phyloP scores from a whole-genome alignment of 2,113 vertebrate genomes.

The Promerops cafer region DNA sequence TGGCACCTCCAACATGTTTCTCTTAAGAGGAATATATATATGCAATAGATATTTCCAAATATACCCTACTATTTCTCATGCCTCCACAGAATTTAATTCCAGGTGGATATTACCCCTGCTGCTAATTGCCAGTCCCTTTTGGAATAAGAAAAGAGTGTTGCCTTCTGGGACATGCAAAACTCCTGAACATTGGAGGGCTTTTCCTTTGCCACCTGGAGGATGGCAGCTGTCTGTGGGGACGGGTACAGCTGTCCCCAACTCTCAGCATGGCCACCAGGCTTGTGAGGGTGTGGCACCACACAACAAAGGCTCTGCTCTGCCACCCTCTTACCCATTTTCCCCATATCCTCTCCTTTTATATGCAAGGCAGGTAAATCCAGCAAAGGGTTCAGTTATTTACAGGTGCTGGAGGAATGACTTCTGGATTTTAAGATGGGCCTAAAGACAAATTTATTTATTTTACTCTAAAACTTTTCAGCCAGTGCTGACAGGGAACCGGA shows the following conservation, averaged over 20 bases:
- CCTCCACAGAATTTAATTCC: slow-evolving; percentile 24
- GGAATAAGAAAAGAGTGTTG: neutral
- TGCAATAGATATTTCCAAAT: slow-evolving; percentile 60
- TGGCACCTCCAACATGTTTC: slow-evolving; percentile 64
- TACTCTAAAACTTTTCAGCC: neutral
- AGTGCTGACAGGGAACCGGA: neutral
- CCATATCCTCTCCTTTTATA: neutral
- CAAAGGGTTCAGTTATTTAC: neutral
- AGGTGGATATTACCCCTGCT: slow-evolving; percentile 20
- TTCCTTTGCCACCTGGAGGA: neutral
- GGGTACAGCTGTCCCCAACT: neutral
- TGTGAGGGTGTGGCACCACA: neutral
- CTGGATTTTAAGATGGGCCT: neutral
- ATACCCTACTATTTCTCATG: slow-evolving; percentile 8
- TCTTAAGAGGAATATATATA: slow-evolving; percentile 65
- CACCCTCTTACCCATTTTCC: neutral
- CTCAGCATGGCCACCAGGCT: rapidly evolving
- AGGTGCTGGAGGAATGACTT: neutral
- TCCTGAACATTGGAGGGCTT: neutral
- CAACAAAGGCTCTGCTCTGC: neutral
- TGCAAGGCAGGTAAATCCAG: neutral
- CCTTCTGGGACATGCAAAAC: neutral
- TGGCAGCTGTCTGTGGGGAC: neutral
- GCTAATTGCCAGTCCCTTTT: slow-evolving; percentile 5
- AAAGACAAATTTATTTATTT: neutral